Conservation (phyloP, 2,888 invertebrate species). For the Drosophila quinaria region DNA sequence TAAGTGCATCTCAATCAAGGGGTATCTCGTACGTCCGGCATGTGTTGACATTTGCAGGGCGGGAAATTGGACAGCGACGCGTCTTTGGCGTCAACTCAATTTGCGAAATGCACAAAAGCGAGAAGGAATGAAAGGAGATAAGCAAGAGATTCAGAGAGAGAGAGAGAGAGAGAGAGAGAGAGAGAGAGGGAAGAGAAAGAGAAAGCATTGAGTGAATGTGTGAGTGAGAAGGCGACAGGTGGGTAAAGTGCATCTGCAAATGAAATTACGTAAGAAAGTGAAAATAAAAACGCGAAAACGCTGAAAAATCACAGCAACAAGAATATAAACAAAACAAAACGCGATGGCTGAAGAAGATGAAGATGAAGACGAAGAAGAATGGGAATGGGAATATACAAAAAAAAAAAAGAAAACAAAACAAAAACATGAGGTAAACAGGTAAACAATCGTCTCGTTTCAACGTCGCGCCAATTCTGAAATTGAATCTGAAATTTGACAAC, state of each 20-base stretch:
- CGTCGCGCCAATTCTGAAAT: conserved; percentile 17
- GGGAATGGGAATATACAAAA: background rate
- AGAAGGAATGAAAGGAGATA: conserved; percentile 2
- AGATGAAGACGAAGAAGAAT: background rate
- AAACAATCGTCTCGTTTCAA: conserved; percentile 16
- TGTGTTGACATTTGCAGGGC: conserved; percentile 59
- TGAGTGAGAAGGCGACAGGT: background rate
- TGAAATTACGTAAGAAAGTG: conserved; percentile 51
- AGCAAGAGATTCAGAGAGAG: background rate
- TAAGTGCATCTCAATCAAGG: background rate
- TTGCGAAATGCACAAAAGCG: conserved; percentile 52
- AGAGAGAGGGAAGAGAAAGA: conserved; percentile 2
- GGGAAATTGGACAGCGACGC: conserved; percentile 28
- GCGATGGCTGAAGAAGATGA: background rate
- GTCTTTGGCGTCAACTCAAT: conserved; percentile 35
- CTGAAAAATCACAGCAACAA: conserved; percentile 29
- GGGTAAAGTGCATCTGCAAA: conserved; percentile 54
- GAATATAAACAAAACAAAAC: conserved; percentile 34
- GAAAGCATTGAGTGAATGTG: background rate
- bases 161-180: background rate
- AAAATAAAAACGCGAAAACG: conserved; percentile 25
- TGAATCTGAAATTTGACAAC: conserved; percentile 16
- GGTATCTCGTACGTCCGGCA: conserved; percentile 32
- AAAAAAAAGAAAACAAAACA: no score
- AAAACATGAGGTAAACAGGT: conserved; percentile 17